Conservation (phyloP, 2,888 invertebrate genomes). For the Meandrusa payeni region DNA sequence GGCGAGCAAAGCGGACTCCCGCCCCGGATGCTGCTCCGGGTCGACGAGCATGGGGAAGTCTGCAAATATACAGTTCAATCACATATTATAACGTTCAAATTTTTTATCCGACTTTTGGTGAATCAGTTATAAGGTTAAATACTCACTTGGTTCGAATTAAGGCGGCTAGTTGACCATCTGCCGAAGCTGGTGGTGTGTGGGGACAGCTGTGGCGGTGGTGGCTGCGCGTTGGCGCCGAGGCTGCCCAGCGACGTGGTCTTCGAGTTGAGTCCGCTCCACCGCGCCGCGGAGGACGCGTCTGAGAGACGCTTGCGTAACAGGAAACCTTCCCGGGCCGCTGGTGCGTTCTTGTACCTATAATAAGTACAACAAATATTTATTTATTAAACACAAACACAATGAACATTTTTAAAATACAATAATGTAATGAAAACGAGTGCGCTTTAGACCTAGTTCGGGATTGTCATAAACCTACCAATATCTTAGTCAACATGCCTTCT, state of each 20-base stretch:
- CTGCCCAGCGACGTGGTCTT: slow-evolving; percentile 94
- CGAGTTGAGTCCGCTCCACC: slow-evolving; percentile 85
- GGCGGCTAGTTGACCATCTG: slow-evolving; percentile 87
- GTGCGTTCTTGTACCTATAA: slow-evolving; percentile 82
- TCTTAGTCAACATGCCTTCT: no score
- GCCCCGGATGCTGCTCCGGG: slow-evolving; percentile 86
- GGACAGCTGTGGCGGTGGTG: slow-evolving; percentile 73
- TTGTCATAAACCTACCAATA: no score
- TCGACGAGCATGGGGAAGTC: slow-evolving; percentile 88
- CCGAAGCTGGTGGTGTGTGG: slow-evolving; percentile 80
- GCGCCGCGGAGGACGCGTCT: slow-evolving; percentile 82
- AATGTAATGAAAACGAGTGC: no score
- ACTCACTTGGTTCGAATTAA: slow-evolving; percentile 84
- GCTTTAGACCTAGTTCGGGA: no score
- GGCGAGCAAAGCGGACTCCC: slow-evolving; percentile 85
- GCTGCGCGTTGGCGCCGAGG: slow-evolving; percentile 82
- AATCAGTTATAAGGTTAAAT: no score
- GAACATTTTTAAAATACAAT: no score
- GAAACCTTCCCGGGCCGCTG: slow-evolving; percentile 89
- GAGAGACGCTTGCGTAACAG: slow-evolving; percentile 89
- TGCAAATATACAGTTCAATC: no score
- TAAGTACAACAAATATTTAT: no score
- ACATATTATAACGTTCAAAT: no score
- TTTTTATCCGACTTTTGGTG: no score
- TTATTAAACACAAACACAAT: no score